Conservation (phyloP, 1,140 invertebrate species). For the Babylonia areolata region DNA sequence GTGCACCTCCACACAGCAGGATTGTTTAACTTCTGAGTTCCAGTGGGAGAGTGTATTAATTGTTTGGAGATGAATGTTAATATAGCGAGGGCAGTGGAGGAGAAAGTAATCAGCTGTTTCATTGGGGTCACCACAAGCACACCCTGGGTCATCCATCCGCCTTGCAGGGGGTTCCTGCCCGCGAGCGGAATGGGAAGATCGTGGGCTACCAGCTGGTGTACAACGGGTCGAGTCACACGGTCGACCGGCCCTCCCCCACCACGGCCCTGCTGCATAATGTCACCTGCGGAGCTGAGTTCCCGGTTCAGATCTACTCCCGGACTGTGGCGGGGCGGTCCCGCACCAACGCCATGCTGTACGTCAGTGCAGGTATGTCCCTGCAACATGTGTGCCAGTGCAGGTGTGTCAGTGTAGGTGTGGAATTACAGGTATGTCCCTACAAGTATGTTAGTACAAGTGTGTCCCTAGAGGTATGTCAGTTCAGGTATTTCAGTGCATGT, state of each 20-base stretch:
- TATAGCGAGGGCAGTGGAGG: too few species aligned
- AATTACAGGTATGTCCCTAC: too few species aligned
- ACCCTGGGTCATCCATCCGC: too few species aligned
- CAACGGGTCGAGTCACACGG: not conserved
- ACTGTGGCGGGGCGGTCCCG: not conserved
- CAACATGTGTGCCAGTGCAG: not conserved
- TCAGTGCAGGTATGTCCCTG: not conserved
- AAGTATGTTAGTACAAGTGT: too few species aligned
- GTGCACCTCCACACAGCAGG: too few species aligned
- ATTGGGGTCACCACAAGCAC: too few species aligned
- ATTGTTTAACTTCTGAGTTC: too few species aligned
- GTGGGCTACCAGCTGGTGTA: conserved; percentile 17
- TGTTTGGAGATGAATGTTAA: too few species aligned
- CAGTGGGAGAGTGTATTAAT: too few species aligned
- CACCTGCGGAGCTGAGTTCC: not conserved
- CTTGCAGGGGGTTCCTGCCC: not conserved
- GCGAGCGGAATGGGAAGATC: conserved; percentile 23
- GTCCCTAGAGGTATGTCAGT: too few species aligned
- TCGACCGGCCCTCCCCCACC: not conserved
- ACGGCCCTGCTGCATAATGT: conserved; percentile 9
- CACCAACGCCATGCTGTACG: not conserved
- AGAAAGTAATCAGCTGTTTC: too few species aligned
- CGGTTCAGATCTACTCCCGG: conserved; percentile 18
- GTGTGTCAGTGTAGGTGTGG: not conserved
- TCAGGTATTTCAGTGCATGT: too few species aligned